phyloP scores from a whole-genome alignment of 1,140 invertebrate species.

The Archivesica marissinica region DNA sequence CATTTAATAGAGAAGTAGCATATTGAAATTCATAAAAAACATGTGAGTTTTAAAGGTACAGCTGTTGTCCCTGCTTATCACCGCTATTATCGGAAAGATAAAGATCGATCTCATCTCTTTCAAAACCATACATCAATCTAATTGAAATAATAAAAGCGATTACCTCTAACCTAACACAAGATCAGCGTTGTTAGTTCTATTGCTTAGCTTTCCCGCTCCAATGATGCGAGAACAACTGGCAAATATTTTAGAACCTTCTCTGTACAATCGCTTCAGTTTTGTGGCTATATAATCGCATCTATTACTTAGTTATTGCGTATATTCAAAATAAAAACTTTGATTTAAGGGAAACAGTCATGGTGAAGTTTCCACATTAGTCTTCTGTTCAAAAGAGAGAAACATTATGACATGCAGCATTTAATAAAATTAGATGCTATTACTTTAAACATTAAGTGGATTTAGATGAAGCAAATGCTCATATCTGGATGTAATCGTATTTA shows the following conservation, averaged over 20 bases:
- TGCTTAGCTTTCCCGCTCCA: slow-evolving; percentile 11
- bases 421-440: background rate
- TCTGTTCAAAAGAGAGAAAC: background rate
- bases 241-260: background rate
- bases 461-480: too few species aligned
- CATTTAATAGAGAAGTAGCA: background rate
- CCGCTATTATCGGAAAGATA: slow-evolving; percentile 41
- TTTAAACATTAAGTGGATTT: too few species aligned
- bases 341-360: slow-evolving; percentile 8
- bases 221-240: background rate
- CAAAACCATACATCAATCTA: slow-evolving; percentile 17
- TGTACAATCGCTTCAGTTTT: background rate
- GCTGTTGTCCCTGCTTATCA: background rate
- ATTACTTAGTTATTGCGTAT: slow-evolving; percentile 20
- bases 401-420: background rate
- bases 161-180: slow-evolving; percentile 11
- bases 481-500: too few species aligned
- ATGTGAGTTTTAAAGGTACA: background rate
- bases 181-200: slow-evolving; percentile 17
- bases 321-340: slow-evolving; percentile 1
- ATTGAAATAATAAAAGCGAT: slow-evolving; percentile 39
- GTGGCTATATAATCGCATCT: background rate
- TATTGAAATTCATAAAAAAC: background rate
- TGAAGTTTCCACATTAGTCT: background rate
- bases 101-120: background rate